Evolutionary conservation across 2,113 vertebrate species (phyloP).

Genomic region (Gopherus evgoodei): DNA sequence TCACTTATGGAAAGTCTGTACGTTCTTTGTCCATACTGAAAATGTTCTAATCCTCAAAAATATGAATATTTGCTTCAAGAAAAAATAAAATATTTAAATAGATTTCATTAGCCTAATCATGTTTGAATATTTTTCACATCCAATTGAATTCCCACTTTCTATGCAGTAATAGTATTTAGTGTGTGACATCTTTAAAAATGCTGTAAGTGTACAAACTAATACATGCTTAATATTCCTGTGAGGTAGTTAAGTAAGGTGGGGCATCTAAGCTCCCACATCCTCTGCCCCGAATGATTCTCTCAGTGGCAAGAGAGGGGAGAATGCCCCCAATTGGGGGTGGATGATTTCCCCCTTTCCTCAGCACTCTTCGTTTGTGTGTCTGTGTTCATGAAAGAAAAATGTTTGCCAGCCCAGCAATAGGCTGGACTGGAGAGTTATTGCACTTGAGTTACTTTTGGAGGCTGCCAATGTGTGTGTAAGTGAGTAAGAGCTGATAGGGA

Average conservation of each 20-base stretch:
- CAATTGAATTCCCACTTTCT: background rate
- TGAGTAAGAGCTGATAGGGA: background rate
- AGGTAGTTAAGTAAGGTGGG: background rate
- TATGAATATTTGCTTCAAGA: conserved; percentile 27
- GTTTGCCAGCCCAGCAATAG: background rate
- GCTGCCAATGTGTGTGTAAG: rapidly evolving
- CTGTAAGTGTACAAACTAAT: background rate
- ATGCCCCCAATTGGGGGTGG: background rate
- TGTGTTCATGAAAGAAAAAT: conserved; percentile 19
- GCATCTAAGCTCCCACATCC: background rate
- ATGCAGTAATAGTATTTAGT: background rate
- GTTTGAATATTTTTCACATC: background rate
- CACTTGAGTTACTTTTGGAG: background rate
- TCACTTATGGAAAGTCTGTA: conserved; percentile 48
- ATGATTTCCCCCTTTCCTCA: background rate
- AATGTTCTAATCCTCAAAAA: background rate
- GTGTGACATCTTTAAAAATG: background rate
- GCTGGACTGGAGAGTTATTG: conserved; percentile 19
- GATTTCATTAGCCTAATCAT: background rate
- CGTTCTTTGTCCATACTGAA: conserved; percentile 12
- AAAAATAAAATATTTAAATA: background rate
- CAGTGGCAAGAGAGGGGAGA: background rate
- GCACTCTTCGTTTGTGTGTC: conserved; percentile 19
- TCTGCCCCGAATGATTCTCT: rapidly evolving
- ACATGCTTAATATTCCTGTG: background rate